These are phyloP conservation scores for Acinonyx jubatus DNA, from an alignment of 2,113 vertebrate genomes.

Conservation along the genomic window DNA sequence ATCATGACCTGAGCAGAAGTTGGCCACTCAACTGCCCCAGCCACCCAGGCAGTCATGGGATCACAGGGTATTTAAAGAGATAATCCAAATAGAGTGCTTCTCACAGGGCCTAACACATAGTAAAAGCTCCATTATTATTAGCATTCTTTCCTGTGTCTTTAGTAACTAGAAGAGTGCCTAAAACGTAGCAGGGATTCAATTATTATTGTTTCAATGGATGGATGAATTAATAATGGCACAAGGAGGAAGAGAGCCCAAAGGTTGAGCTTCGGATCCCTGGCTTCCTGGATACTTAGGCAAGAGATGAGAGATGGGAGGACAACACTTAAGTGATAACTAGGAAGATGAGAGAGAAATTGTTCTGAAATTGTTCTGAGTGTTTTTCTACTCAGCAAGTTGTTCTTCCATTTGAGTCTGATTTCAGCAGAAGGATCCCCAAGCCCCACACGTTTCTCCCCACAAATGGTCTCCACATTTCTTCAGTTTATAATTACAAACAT, in stretches of 20 bases:
- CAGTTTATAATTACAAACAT: background rate
- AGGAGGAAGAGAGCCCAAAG: background rate
- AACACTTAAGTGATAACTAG: background rate
- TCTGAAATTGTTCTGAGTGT: background rate
- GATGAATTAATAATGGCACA: background rate
- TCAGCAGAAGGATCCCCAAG: background rate
- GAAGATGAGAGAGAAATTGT: background rate
- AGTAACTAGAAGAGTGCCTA: background rate
- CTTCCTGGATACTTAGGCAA: background rate
- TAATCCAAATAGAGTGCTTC: background rate
- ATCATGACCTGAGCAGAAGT: too few species aligned
- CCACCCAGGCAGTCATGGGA: too few species aligned
- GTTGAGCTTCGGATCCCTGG: fast-evolving
- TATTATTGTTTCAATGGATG: background rate
- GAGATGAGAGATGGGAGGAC: background rate
- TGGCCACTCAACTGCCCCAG: too few species aligned
- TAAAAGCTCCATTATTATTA: background rate
- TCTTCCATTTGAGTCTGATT: background rate
- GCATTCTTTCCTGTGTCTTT: background rate
- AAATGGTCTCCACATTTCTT: background rate
- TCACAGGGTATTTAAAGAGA: background rate
- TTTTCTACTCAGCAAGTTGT: background rate
- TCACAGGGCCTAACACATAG: background rate
- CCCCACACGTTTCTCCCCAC: fast-evolving
- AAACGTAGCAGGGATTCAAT: background rate